Conservation (phyloP, 2,888 invertebrate species). For the Volucella bombylans region DNA sequence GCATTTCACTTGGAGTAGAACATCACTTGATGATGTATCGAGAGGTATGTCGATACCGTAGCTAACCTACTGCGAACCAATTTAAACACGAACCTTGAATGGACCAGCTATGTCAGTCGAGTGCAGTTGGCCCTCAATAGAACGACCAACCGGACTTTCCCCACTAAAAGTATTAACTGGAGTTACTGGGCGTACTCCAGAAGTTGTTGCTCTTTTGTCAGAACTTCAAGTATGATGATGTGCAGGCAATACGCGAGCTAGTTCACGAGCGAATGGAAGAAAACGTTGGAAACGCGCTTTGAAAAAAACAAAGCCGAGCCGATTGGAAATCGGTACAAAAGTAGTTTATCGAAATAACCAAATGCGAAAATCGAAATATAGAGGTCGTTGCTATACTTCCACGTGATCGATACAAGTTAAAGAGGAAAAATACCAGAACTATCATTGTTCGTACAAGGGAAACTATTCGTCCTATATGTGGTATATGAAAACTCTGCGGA, state of each 20-base stretch:
- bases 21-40: slow-evolving; percentile 37
- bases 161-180: no score
- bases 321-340: not conserved
- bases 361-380: slow-evolving; percentile 14
- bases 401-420: slow-evolving; percentile 20
- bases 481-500: no score
- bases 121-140: no score
- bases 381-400: slow-evolving; percentile 8
- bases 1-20: slow-evolving; percentile 21
- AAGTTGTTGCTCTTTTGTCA: no score
- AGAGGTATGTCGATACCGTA: slow-evolving; percentile 25
- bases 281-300: slow-evolving; percentile 13
- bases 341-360: not conserved
- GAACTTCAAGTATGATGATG: slow-evolving; percentile 6
- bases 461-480: slow-evolving; percentile 1
- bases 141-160: no score
- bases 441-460: not conserved
- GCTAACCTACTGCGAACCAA: slow-evolving; percentile 30
- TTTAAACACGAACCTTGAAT: no score
- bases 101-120: no score
- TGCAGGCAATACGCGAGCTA: slow-evolving; percentile 3
- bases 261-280: not conserved
- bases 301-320: slow-evolving; percentile 16
- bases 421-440: not conserved
- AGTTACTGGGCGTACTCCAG: no score